A percentile compares a stretch with the other conserved stretches of the same genome.
Evolutionary conservation across 2,888 invertebrate species (phyloP).

Genomic region (Nowickia ferox): DNA sequence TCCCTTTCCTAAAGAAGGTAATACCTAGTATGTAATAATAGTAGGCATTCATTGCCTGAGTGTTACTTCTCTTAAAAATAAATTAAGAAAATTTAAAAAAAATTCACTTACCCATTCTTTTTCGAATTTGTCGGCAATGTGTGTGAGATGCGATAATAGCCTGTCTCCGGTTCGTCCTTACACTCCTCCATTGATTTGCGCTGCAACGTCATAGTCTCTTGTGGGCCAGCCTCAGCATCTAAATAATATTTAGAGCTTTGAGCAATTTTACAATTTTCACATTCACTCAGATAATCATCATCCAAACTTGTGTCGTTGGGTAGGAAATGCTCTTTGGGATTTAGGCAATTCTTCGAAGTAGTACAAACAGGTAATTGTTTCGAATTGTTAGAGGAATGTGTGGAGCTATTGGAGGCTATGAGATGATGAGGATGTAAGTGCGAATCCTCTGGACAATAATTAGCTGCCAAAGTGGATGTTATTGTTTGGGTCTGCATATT

Average conservation of each 20-base stretch:
- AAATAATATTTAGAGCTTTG: conserved; percentile 88
- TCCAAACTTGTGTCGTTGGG: conserved; percentile 84
- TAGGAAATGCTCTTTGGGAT: conserved; percentile 83
- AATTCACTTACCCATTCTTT: conserved; percentile 81
- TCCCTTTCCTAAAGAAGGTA: no score
- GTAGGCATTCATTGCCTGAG: no score
- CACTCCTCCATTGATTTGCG: conserved; percentile 83
- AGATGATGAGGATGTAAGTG: conserved; percentile 61
- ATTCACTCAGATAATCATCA: conserved; percentile 92
- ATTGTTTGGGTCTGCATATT: conserved; percentile 70
- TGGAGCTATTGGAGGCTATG: conserved; percentile 29
- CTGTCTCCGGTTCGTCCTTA: conserved; percentile 82
- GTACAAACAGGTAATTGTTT: conserved; percentile 83
- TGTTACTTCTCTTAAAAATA: background rate
- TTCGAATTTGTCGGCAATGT: conserved; percentile 87
- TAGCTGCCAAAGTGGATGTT: conserved; percentile 72
- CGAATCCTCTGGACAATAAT: conserved; percentile 73
- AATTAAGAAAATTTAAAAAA: background rate
- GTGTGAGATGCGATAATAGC: conserved; percentile 86
- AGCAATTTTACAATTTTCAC: conserved; percentile 92
- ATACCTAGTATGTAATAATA: no score
- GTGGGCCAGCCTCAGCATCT: conserved; percentile 85
- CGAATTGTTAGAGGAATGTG: conserved; percentile 43
- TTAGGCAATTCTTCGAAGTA: conserved; percentile 83
- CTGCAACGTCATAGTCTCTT: conserved; percentile 88